Evolutionary conservation across 2,888 invertebrate genomes (phyloP), one percentile per base, ranked within the genome.

Genomic region (Disparrhopalites patrizii): DNA sequence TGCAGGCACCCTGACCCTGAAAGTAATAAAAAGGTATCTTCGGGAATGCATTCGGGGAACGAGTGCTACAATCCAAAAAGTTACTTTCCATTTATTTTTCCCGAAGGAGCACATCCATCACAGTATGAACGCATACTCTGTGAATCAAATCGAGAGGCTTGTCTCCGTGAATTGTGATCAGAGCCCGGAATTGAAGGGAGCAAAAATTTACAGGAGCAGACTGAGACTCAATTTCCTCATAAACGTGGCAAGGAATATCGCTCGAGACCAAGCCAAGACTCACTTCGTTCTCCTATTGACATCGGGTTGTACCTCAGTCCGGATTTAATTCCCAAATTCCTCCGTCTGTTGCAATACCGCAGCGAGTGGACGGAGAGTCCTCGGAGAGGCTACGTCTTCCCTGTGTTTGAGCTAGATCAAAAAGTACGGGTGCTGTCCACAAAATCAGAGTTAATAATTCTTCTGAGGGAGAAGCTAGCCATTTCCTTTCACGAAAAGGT

Each of bases 251-350:
- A 83, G 93, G 43, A 93, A 94, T 79, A 85, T 93, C 15, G 93
- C 93, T 0, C 83, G 93, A 52, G 91, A 91, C 77, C 85, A 87
- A 47, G 89, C 92, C 0, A 83, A 88, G 40, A 93, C 93, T 0
- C 87, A 90, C 78, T 93, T 85, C 79, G 84, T 93, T 50, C 83
- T 93, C 67, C 87, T 92, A 27, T 91, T 60, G 93, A 94, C 78
- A 91, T 93, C 76, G 93, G 93, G 79, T 84, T 94, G 66, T 93
- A 93, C 80, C 93, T 93, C 57, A 92, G 88, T 81, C 90, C 91
- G 7, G 86, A 88, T 75, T 80, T 93, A 74, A 88, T 90, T 62
- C 84, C 85, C 28, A 86, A 87, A 78, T 93, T 94, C 81, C 82
- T 93, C 73, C 87, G 89, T 76, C 90, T 93, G 91, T n/a, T n/a